Conservation (phyloP, 2,888 invertebrate species). For the Drosophila falleni region DNA sequence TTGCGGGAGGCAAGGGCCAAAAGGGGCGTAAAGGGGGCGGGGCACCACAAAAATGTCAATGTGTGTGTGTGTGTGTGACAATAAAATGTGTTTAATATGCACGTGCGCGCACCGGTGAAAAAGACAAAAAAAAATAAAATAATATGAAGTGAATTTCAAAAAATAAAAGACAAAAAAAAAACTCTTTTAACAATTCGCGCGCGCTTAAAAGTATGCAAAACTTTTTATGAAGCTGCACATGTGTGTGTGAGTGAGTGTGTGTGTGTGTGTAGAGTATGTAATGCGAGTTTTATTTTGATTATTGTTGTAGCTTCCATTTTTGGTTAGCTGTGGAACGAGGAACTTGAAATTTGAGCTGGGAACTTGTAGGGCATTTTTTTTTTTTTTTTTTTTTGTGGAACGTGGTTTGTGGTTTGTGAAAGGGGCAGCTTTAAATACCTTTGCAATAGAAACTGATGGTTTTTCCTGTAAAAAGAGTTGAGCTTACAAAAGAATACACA, state of each 20-base stretch:
- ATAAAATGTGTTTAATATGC: constrained; percentile 75
- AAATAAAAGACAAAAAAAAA: constrained; percentile 11
- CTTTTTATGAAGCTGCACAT: constrained; percentile 37
- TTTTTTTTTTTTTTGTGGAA: neutral
- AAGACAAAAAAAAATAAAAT: constrained; percentile 23
- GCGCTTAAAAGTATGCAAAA: constrained; percentile 52
- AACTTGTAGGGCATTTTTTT: neutral
- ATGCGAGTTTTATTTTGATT: constrained; percentile 56
- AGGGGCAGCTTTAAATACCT: constrained; percentile 82
- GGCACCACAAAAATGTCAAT: constrained; percentile 37
- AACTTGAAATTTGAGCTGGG: constrained; percentile 14
- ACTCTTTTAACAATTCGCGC: constrained; percentile 55
- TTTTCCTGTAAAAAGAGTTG: constrained; percentile 83
- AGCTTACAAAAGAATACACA: constrained; percentile 73
- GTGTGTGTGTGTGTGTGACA: constrained; percentile 54
- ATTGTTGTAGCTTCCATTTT: constrained; percentile 54
- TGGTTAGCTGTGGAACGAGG: constrained; percentile 38
- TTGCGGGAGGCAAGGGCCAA: constrained; percentile 1
- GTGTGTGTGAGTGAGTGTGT: constrained; percentile 9
- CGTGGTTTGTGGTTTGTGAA: neutral
- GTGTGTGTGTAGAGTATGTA: constrained; percentile 38
- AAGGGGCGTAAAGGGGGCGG: constrained; percentile 1
- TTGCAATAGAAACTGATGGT: constrained; percentile 82
- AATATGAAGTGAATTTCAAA: constrained; percentile 17
- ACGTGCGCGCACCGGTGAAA: constrained; percentile 53